Evolutionary conservation across 1,140 invertebrate genomes (phyloP), one percentile per base, ranked within the genome.

Genomic region (Lucilia sericata): DNA sequence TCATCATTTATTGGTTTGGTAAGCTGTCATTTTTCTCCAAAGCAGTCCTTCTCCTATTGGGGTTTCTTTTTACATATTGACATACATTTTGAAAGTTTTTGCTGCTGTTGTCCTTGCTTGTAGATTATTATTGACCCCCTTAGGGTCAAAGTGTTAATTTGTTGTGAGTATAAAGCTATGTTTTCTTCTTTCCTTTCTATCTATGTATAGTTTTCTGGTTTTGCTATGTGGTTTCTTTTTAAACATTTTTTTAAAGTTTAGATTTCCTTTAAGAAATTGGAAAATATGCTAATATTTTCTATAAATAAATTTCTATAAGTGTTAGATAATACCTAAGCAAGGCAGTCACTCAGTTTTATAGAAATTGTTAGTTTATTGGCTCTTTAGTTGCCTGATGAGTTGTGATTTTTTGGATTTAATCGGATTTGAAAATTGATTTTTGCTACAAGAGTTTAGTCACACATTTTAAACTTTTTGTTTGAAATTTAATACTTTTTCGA

Each of bases 1-100:
- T 70, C 65, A 70, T 70, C 65, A 70, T 25, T 70, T 70, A 70
- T 70, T 70, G 55, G n/a, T n/a, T 60, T 19, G 19, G n/a, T 12
- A 21, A 55, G 12, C 51, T 55, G 51, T 55, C 51, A 55, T 17
- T 42, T 42, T 10, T 42, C 51, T n/a, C 17, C 12, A 0, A 12
- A 7, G 17, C 8, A 7, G 0, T 42, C 42, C 10, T 7, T 42
- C 42, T 42, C 5, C 5, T 55, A 17, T 5, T 17, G 51, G 51
- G 42, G 42, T 55, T 55, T 55, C 12, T 12, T 10, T 55, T 55
- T 49, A 12, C 49, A 12, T 14, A 49, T 49, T 49, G 9, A 17
- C 51, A 12, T 5, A 10, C 51, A 0, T 14, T 55, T 55, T 55
- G 5, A 12, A 17, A 12, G 7, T 55, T 10, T 55, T 10, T 55